Percentiles rank a stretch among this genome's conserved stretches.
Conservation (phyloP, 2,888 invertebrate species). For the Eulithis testata region DNA sequence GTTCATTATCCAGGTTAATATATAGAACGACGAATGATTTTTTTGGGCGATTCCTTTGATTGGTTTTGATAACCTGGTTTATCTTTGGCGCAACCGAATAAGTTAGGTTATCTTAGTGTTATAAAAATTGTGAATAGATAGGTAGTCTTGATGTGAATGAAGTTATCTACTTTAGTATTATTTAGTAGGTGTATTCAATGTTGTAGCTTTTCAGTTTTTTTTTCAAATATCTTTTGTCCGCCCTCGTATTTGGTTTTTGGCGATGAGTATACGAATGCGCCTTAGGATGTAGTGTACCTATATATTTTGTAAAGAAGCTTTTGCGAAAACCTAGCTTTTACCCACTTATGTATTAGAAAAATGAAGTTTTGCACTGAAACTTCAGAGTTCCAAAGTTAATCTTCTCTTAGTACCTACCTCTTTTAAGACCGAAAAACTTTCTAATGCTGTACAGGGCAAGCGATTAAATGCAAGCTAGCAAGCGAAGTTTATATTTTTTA, state of each 20-base stretch:
- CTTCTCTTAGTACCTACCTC: too few relatives aligned
- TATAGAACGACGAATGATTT: too few relatives aligned
- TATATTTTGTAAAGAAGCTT: background rate
- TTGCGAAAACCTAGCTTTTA: background rate
- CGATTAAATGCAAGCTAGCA: too few relatives aligned
- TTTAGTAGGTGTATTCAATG: background rate
- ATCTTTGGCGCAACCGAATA: background rate
- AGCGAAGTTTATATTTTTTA: too few relatives aligned
- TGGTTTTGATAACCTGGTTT: background rate
- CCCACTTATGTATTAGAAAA: background rate
- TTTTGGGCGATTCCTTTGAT: background rate
- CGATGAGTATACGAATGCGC: background rate
- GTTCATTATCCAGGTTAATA: too few relatives aligned
- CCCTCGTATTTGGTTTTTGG: background rate
- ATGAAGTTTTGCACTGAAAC: too few relatives aligned
- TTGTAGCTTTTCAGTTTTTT: background rate
- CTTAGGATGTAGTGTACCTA: background rate
- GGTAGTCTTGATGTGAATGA: background rate
- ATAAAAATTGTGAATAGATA: background rate
- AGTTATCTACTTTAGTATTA: background rate
- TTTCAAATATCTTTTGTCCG: background rate
- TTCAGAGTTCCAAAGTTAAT: too few relatives aligned
- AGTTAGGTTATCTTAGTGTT: background rate
- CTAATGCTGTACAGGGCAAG: too few relatives aligned
- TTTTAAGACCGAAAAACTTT: too few relatives aligned